These are phyloP conservation scores for Lepus oiostolus DNA, from an alignment of 2,797 vertebrate genomes.

Conservation along the genomic window DNA sequence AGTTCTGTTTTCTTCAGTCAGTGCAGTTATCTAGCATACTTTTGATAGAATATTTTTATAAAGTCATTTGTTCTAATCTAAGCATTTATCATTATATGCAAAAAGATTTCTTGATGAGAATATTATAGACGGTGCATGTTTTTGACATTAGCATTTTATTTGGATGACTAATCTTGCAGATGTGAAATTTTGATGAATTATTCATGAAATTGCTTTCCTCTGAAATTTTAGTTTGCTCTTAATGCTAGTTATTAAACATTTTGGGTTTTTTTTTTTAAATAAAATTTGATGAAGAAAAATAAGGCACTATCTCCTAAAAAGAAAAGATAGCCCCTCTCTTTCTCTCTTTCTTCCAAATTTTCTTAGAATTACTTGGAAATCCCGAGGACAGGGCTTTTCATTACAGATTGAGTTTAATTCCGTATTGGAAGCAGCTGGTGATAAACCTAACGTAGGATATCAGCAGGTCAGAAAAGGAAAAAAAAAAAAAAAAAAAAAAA, in stretches of 20 bases:
- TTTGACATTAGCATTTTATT: constrained; percentile 93
- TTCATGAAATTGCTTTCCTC: constrained; percentile 90
- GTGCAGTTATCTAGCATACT: constrained; percentile 83
- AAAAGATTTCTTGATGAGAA: constrained; percentile 92
- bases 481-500: constrained; percentile 84
- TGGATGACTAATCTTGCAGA: constrained; percentile 93
- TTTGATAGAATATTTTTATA: constrained; percentile 89
- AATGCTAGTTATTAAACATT: constrained; percentile 90
- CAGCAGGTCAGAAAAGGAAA: constrained; percentile 66
- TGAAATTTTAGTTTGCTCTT: constrained; percentile 91
- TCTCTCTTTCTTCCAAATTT: neutral
- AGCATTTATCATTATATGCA: constrained; percentile 92
- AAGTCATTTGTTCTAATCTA: constrained; percentile 92
- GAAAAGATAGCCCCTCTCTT: constrained; percentile 36
- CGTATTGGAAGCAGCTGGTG: constrained; percentile 7
- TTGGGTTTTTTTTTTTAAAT: constrained; percentile 88
- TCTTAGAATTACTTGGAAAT: constrained; percentile 42
- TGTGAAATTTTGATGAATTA: constrained; percentile 92
- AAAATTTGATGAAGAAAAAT: constrained; percentile 87
- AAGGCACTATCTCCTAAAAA: constrained; percentile 77
- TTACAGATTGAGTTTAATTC: neutral
- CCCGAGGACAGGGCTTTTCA: neutral
- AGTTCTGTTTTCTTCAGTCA: constrained; percentile 54
- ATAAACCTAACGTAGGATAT: neutral
- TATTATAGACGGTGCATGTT: constrained; percentile 91